Evolutionary conservation across 2,113 vertebrate genomes (phyloP).

Genomic region (Parotia lawesii): DNA sequence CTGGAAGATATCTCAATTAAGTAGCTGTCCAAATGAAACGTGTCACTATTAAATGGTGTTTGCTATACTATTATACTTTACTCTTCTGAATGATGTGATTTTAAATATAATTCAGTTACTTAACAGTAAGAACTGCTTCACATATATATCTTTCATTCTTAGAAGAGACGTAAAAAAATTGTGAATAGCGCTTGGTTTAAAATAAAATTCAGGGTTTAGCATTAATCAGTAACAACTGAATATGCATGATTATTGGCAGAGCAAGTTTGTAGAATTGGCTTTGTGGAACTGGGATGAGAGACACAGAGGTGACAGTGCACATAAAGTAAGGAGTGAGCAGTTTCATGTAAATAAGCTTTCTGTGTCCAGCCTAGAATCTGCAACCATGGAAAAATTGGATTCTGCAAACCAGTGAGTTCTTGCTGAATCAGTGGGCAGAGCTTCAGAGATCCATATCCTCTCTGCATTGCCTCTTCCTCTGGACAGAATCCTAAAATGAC

Average conservation of each 20-base stretch:
- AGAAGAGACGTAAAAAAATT: neutral
- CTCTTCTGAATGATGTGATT: constrained; percentile 5
- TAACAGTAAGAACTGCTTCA: constrained; percentile 13
- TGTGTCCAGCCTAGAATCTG: constrained; percentile 24
- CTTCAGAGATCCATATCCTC: constrained; percentile 9
- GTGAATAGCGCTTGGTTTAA: neutral
- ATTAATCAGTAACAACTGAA: constrained; percentile 43
- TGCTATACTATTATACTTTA: constrained; percentile 18
- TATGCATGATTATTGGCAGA: constrained; percentile 49
- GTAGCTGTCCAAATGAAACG: constrained; percentile 41
- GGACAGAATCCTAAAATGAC: constrained; percentile 30
- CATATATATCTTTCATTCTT: neutral
- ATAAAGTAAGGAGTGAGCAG: constrained; percentile 34
- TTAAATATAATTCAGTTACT: constrained; percentile 1
- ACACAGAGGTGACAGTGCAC: constrained; percentile 21
- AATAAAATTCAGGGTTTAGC: constrained; percentile 19
- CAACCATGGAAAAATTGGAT: constrained; percentile 33
- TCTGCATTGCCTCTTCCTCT: neutral
- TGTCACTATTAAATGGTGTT: constrained; percentile 39
- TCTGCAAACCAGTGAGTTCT: constrained; percentile 33
- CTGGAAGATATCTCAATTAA: constrained; percentile 64
- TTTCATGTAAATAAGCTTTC: constrained; percentile 52
- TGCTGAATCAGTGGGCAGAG: constrained; percentile 40
- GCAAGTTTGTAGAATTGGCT: constrained; percentile 32
- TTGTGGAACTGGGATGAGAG: constrained; percentile 24